Evolutionary conservation across 2,113 vertebrate species (phyloP).

Genomic region (Talpa occidentalis): DNA sequence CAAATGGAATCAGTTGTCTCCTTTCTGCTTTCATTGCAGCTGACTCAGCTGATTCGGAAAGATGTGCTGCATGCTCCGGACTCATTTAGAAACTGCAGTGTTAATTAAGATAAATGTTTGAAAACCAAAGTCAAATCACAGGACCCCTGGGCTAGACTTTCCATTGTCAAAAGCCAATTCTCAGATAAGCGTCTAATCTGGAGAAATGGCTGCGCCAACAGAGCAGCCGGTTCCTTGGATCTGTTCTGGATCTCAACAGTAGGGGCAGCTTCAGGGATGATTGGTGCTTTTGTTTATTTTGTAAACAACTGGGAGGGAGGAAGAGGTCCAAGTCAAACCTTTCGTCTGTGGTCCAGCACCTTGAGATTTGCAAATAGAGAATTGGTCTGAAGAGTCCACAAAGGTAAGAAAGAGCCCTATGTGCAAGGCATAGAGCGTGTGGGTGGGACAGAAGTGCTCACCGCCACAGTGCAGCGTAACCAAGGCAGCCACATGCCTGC

Average conservation of each 20-base stretch:
- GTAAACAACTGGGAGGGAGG: background rate
- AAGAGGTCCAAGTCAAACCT: background rate
- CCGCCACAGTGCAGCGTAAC: fast-evolving
- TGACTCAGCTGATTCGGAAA: constrained; percentile 38
- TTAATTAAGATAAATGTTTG: constrained; percentile 54
- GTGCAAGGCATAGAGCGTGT: background rate
- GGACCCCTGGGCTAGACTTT: constrained; percentile 4
- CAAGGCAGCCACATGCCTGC: background rate
- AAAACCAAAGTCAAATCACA: constrained; percentile 44
- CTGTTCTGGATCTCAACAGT: background rate
- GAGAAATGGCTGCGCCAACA: background rate
- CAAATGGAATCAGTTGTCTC: constrained; percentile 39
- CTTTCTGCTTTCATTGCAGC: constrained; percentile 4
- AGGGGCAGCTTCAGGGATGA: background rate
- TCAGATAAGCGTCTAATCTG: background rate
- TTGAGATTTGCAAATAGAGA: constrained; percentile 41
- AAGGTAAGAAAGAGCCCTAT: constrained; percentile 30
- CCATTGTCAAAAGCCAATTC: background rate
- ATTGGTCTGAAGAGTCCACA: background rate
- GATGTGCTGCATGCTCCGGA: constrained; percentile 12
- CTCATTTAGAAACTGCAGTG: background rate
- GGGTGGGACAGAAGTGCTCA: background rate
- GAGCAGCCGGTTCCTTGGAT: background rate
- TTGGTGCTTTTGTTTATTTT: background rate
- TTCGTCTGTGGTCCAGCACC: background rate